These are phyloP conservation scores for Chrysogorgia sp. DNA, from an alignment of 92 coral and sea anemone genomes.

Conservation along the genomic window DNA sequence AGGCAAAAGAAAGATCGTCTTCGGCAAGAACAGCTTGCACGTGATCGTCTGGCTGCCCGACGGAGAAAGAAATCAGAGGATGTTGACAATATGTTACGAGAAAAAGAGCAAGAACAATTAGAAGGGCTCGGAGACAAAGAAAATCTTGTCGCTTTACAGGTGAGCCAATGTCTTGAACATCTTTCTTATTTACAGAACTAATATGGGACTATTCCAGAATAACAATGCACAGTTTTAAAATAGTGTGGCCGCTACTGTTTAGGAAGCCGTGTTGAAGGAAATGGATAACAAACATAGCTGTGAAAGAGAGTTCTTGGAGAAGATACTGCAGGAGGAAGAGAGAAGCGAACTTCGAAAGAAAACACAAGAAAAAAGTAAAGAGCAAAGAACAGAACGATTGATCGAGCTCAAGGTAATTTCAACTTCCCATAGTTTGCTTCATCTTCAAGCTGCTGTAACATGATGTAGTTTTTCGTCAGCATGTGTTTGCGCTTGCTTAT, in stretches of 20 bases:
- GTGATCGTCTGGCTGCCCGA: constrained; percentile 81
- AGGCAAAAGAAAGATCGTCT: constrained; percentile 83
- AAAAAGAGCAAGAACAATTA: constrained; percentile 62
- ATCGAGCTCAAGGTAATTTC: constrained; percentile 80
- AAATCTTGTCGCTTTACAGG: constrained; percentile 85
- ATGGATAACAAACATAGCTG: constrained; percentile 92
- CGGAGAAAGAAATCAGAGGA: constrained; percentile 78
- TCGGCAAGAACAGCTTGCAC: constrained; percentile 82
- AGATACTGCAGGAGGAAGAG: constrained; percentile 78
- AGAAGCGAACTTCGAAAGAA: constrained; percentile 69
- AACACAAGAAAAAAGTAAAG: constrained; percentile 66
- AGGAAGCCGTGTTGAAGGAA: constrained; percentile 97
- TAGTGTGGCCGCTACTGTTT: neutral
- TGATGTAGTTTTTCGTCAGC: too few species aligned
- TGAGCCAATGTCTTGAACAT: constrained; percentile 11
- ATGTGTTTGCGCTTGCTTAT: too few species aligned
- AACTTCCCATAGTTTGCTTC: neutral
- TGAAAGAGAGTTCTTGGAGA: constrained; percentile 82
- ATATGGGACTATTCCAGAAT: neutral
- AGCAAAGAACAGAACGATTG: constrained; percentile 73
- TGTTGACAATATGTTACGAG: constrained; percentile 68
- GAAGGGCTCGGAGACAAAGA: constrained; percentile 64
- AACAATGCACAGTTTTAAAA: neutral
- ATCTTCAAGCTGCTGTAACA: too few species aligned
- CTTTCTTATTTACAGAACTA: too few species aligned